phyloP scores from a whole-genome alignment of 2,113 vertebrate genomes.

The Sarotherodon lohbergeri region DNA sequence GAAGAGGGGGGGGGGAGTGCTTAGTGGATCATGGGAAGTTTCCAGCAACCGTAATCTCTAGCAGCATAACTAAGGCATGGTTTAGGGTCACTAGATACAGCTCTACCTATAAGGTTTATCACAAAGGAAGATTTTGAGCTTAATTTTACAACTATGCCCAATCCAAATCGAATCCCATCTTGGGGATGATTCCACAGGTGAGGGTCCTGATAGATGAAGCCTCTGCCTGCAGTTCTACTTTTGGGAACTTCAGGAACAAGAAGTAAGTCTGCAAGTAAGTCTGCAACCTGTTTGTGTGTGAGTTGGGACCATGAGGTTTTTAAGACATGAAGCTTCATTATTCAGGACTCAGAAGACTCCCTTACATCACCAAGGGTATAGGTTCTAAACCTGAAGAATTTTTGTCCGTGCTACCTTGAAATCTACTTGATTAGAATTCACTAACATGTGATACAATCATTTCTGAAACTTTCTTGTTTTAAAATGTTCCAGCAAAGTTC shows the following conservation, averaged over 20 bases:
- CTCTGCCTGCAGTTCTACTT: neutral
- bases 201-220: neutral
- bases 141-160: accelerated
- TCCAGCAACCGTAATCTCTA: neutral
- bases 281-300: neutral
- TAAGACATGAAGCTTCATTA: neutral
- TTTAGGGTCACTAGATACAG: neutral
- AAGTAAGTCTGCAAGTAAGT: neutral
- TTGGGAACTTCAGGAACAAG: neutral
- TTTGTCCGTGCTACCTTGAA: neutral
- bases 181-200: neutral
- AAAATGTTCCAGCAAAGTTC: neutral
- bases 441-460: neutral
- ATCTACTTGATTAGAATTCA: neutral
- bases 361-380: neutral
- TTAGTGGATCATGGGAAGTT: neutral
- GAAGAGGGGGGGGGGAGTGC: no score
- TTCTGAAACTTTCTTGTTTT: neutral
- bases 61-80: neutral
- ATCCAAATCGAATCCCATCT: neutral
- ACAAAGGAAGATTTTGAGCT: neutral
- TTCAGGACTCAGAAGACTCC: neutral
- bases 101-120: neutral
- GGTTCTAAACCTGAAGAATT: neutral
- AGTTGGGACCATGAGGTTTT: neutral